These are phyloP conservation scores for Umimayanthus chanpuru DNA, from an alignment of 92 coral and sea anemone species.

Conservation along the genomic window DNA sequence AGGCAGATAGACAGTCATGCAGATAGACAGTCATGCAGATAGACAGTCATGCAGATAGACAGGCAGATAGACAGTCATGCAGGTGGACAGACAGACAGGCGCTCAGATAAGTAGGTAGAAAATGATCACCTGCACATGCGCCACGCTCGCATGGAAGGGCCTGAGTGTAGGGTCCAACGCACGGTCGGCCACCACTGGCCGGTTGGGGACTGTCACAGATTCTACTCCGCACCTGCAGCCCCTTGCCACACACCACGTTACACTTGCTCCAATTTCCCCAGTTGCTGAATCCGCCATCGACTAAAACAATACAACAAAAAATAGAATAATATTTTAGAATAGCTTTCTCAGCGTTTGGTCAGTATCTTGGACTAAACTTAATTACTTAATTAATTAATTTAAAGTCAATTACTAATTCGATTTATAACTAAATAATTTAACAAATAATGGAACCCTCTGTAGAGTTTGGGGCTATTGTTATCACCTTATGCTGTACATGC, in stretches of 20 bases:
- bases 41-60: neutral
- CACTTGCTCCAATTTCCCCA: constrained; percentile 94
- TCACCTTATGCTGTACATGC: too few relatives aligned
- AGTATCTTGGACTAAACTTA: neutral
- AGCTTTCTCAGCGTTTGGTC: neutral
- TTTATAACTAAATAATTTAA: too few relatives aligned
- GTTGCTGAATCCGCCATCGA: constrained; percentile 87
- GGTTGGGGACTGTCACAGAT: constrained; percentile 84
- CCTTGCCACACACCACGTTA: constrained; percentile 85
- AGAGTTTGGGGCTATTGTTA: neutral
- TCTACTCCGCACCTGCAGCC: constrained; percentile 68
- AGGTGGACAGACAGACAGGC: neutral
- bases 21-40: neutral
- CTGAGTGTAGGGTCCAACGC: constrained; percentile 85
- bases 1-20: neutral
- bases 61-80: too few relatives aligned
- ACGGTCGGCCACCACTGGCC: constrained; percentile 79
- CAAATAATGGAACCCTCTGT: too few relatives aligned
- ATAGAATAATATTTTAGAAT: neutral
- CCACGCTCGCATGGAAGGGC: constrained; percentile 72
- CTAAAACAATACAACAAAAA: constrained; percentile 41
- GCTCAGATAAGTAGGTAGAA: neutral
- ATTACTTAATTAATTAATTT: too few relatives aligned
- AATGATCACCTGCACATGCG: constrained; percentile 87
- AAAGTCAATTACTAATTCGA: neutral